Conservation (phyloP, 2,888 invertebrate species). For the Polyommatus iphigenia region DNA sequence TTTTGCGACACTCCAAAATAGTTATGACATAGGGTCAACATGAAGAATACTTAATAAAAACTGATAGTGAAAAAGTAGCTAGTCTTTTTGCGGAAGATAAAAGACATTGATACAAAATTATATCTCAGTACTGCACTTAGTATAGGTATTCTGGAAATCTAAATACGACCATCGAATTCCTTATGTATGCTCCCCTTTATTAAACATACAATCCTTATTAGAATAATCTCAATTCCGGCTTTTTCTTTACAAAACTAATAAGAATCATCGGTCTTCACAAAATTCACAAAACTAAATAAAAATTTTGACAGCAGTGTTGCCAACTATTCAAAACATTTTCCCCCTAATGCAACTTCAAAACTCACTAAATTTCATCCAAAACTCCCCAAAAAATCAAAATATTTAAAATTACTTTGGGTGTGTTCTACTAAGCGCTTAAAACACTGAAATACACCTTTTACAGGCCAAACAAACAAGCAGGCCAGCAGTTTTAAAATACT, state of each 20-base stretch:
- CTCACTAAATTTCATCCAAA: too few relatives aligned
- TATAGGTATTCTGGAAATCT: not conserved
- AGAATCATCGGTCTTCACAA: not conserved
- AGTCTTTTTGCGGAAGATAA: conserved; percentile 5
- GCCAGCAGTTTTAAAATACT: too few relatives aligned
- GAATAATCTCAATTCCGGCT: not conserved
- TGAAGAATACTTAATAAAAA: conserved; percentile 53
- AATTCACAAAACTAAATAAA: conserved; percentile 8
- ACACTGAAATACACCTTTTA: too few relatives aligned
- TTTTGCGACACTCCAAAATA: conserved; percentile 68
- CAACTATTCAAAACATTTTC: too few relatives aligned
- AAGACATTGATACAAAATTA: conserved; percentile 22
- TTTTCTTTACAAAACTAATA: not conserved
- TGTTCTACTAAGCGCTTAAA: too few relatives aligned
- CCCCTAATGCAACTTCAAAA: too few relatives aligned
- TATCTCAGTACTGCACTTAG: not conserved
- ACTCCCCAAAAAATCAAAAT: too few relatives aligned
- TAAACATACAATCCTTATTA: not conserved
- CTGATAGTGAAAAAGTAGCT: conserved; percentile 30
- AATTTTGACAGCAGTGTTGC: not conserved
- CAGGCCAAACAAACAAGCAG: too few relatives aligned
- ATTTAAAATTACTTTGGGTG: too few relatives aligned
- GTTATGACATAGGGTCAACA: conserved; percentile 78
- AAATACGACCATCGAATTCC: not conserved
- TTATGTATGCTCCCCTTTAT: not conserved